Conservation (phyloP, 1,140 invertebrate genomes). For the Drosophila dunni region DNA sequence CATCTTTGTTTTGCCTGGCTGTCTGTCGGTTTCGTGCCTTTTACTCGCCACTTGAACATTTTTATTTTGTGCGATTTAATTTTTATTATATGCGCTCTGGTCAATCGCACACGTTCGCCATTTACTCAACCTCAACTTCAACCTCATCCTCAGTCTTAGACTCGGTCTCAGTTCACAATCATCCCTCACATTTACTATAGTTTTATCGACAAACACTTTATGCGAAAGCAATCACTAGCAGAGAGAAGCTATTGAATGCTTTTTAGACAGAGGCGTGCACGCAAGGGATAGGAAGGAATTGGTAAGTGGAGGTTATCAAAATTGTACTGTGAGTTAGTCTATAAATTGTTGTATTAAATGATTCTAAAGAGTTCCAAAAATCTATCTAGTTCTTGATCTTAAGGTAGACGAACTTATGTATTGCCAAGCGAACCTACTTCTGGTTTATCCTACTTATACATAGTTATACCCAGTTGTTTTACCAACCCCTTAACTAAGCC, state of each 20-base stretch:
- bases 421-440: no score
- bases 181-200: conserved; percentile 60
- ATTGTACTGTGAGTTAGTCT: no score
- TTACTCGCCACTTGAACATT: conserved; percentile 53
- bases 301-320: no score
- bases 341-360: no score
- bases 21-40: conserved; percentile 39
- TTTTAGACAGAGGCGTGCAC: conserved; percentile 19
- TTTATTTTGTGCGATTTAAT: conserved; percentile 80
- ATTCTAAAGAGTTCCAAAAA: no score
- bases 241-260: conserved; percentile 44
- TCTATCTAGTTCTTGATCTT: no score
- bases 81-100: conserved; percentile 78
- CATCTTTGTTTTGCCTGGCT: conserved; percentile 3
- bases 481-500: not conserved
- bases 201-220: conserved; percentile 78
- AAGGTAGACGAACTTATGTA: no score
- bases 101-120: conserved; percentile 62
- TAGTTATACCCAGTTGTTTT: not conserved
- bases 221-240: conserved; percentile 52
- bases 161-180: conserved; percentile 13
- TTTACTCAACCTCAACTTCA: not conserved
- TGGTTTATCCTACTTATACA: not conserved
- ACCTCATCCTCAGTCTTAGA: conserved; percentile 5
- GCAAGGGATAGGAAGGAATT: not conserved